Evolutionary conservation across 2,888 invertebrate species (phyloP).

Genomic region (Dexiosoma caninum): DNA sequence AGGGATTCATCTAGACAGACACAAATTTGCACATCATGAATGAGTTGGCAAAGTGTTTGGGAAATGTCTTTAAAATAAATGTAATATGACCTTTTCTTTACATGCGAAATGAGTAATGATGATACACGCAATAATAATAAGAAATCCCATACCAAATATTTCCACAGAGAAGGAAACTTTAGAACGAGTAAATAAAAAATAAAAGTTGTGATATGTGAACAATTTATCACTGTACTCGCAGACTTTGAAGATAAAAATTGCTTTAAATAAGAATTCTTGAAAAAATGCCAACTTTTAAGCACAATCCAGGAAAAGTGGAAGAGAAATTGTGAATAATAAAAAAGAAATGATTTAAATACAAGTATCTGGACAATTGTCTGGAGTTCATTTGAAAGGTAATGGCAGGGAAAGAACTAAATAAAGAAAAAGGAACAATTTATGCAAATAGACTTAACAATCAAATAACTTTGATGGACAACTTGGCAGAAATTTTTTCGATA

Average conservation of each 20-base stretch:
- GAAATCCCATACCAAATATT: conserved; percentile 49
- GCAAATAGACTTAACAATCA: conserved; percentile 53
- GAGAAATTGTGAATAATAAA: too few relatives aligned
- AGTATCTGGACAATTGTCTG: conserved; percentile 58
- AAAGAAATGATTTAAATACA: conserved; percentile 27
- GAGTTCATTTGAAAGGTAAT: conserved; percentile 59
- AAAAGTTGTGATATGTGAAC: conserved; percentile 56
- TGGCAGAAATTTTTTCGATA: conserved; percentile 1
- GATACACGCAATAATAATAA: conserved; percentile 40
- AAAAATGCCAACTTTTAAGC: conserved; percentile 8
- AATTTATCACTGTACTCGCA: conserved; percentile 57
- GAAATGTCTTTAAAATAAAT: conserved; percentile 11
- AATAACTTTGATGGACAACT: conserved; percentile 62
- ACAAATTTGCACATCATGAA: conserved; percentile 62
- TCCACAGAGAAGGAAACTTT: neutral
- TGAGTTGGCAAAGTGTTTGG: conserved; percentile 56
- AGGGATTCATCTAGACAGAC: conserved; percentile 27
- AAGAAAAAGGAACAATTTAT: conserved; percentile 46
- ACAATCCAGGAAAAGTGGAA: conserved; percentile 6
- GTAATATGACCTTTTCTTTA: conserved; percentile 57
- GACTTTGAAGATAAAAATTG: conserved; percentile 47
- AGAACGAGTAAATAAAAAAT: conserved; percentile 18
- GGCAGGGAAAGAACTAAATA: conserved; percentile 44
- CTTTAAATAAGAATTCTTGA: neutral
- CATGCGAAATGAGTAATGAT: conserved; percentile 17